Evolutionary conservation across 2,888 invertebrate genomes (phyloP), one percentile per base, ranked within the genome.

Genomic region (Eupithecia dodoneata): DNA sequence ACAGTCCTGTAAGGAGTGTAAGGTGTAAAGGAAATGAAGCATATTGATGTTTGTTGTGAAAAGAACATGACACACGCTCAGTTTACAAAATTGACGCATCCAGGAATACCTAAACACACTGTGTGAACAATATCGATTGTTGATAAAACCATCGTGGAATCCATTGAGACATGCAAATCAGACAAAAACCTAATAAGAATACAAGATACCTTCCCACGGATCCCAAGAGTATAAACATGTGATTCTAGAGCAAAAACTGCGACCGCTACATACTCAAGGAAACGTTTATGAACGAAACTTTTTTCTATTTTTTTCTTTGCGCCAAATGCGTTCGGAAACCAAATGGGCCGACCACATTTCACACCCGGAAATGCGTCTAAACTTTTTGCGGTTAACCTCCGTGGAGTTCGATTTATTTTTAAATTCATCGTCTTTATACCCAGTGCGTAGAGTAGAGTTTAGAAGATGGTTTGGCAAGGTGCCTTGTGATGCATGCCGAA

Each of bases 331-430:
- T 87, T 87, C 86, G 83, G 83, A 87, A 89, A 90, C 90, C 89
- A 90, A 93, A 93, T 91, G 92, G 88, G 87, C 85, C 88, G 85
- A 87, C 89, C 92, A 92, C 91, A 93, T 93, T 93, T 94, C 90
- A 93, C 92, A 92, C 92, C 92, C 92, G 94, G 92, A 93, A 94
- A 93, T 86, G 89, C 87, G 87, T 89, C 87, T 80, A 86, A 88
- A 87, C 85, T 91, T 92, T 93, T 93, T 91, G 88, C 86, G 84
- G 81, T 81, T 77, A 83, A 84, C 85, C 82, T 80, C 79, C 76
- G 49, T 63, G 73, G 76, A 74, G 77, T 82, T 81, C 75, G 59
- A 77, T 80, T 82, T 80, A 82, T 81, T 82, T 85, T 83, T 72
- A 73, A 82, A 75, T 76, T 49, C 45, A 47, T 55, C 73, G 73